Conservation (phyloP, 2,888 invertebrate species). For the Caenorhabditis drosophilae region DNA sequence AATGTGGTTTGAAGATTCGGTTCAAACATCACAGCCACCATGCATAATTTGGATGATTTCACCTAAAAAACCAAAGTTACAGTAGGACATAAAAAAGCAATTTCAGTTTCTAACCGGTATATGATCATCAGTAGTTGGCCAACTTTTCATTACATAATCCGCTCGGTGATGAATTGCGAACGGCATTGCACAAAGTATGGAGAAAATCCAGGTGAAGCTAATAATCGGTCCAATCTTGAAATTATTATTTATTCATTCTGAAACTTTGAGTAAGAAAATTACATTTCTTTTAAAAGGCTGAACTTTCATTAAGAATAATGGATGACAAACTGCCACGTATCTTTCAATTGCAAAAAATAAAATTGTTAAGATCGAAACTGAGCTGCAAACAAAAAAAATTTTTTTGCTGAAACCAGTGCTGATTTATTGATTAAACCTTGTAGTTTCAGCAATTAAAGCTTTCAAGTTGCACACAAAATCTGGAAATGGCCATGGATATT, state of each 20-base stretch:
- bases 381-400: conserved; percentile 31
- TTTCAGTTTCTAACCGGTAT: conserved; percentile 37
- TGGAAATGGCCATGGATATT: conserved; percentile 59
- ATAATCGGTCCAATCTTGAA: conserved; percentile 22
- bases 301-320: conserved; percentile 44
- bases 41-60: too few relatives aligned
- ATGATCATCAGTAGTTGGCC: conserved; percentile 46
- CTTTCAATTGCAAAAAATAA: conserved; percentile 55
- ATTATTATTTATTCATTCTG: neutral
- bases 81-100: too few relatives aligned
- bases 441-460: conserved; percentile 54
- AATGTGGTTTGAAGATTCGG: conserved; percentile 30
- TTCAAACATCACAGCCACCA: too few relatives aligned
- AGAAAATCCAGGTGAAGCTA: conserved; percentile 46
- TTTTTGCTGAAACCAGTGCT: neutral
- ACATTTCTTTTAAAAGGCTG: conserved; percentile 41
- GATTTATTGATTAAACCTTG: conserved; percentile 29
- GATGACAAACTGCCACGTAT: conserved; percentile 58
- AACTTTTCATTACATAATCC: conserved; percentile 50
- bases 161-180: conserved; percentile 53
- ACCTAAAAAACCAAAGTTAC: conserved; percentile 48
- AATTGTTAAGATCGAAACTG: conserved; percentile 55
- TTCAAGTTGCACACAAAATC: conserved; percentile 57
- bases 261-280: conserved; percentile 7
- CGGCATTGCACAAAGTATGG: conserved; percentile 49